Conservation (phyloP, 2,113 vertebrate genomes). For the Chionis minor region DNA sequence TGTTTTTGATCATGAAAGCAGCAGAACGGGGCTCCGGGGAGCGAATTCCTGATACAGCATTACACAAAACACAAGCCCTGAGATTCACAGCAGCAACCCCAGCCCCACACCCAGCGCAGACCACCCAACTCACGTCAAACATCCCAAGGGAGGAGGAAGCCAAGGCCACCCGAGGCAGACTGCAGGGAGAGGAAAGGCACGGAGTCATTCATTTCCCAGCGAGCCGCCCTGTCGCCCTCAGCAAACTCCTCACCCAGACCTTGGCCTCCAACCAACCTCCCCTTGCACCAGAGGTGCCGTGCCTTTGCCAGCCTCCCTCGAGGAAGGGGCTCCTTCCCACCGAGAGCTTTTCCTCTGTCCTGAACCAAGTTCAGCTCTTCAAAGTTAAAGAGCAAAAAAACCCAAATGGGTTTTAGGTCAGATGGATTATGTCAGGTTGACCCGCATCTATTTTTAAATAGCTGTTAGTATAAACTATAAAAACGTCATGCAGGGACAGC, state of each 20-base stretch:
- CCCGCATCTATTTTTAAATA: neutral
- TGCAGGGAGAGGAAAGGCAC: neutral
- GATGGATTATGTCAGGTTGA: neutral
- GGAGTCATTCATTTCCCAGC: fast-evolving
- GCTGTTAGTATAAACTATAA: neutral
- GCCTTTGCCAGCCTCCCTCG: neutral
- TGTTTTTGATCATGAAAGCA: neutral
- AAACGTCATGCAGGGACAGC: neutral
- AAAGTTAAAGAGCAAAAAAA: neutral
- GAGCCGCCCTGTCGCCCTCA: neutral
- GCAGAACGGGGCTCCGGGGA: fast-evolving
- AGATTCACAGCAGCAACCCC: neutral
- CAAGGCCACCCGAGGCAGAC: neutral
- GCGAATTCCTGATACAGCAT: neutral
- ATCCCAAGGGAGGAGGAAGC: neutral
- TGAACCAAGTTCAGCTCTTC: neutral
- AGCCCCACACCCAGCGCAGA: too few relatives aligned
- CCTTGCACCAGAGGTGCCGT: neutral
- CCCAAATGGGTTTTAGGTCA: neutral
- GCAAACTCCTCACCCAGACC: neutral
- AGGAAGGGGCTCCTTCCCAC: neutral
- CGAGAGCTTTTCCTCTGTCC: neutral
- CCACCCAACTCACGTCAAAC: neutral
- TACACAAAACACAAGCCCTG: fast-evolving
- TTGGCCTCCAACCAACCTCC: neutral